Conservation (phyloP, 2,797 vertebrate genomes). For the Malacoctenus gilli region DNA sequence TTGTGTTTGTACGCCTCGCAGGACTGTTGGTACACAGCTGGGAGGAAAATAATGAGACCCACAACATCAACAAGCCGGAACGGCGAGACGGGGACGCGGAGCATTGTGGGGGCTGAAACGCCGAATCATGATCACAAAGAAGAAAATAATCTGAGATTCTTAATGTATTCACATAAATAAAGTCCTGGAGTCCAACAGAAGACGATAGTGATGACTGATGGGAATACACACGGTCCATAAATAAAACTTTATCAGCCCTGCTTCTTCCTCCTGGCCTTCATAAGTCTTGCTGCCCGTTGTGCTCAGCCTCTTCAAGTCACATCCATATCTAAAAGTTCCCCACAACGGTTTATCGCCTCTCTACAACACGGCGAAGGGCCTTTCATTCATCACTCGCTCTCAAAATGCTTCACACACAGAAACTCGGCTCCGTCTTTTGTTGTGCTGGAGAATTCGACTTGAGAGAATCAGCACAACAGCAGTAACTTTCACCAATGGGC, state of each 20-base stretch:
- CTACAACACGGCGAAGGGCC: background rate
- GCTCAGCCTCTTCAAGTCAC: background rate
- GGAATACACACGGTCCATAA: slow-evolving; percentile 19
- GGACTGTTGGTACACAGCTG: slow-evolving; percentile 79
- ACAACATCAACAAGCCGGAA: slow-evolving; percentile 6
- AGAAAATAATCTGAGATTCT: slow-evolving; percentile 13
- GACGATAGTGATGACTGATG: slow-evolving; percentile 12
- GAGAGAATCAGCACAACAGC: slow-evolving; percentile 3
- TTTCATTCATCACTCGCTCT: slow-evolving; percentile 11
- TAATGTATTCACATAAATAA: slow-evolving; percentile 12
- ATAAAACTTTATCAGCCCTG: slow-evolving; percentile 8
- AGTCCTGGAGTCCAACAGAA: background rate
- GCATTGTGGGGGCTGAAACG: slow-evolving; percentile 16
- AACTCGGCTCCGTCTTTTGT: too few relatives aligned
- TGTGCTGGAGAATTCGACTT: slow-evolving; percentile 3
- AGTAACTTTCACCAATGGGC: background rate
- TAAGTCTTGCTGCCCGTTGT: background rate
- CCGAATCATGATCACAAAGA: slow-evolving; percentile 7
- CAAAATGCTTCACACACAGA: too few relatives aligned
- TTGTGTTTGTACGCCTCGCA: slow-evolving; percentile 82
- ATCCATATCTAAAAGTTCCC: slow-evolving; percentile 16
- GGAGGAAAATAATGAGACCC: slow-evolving; percentile 35
- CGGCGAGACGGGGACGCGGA: background rate
- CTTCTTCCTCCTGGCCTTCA: background rate
- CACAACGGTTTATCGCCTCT: slow-evolving; percentile 19